phyloP scores from a whole-genome alignment of 2,888 invertebrate species.

The Norana najaformis region DNA sequence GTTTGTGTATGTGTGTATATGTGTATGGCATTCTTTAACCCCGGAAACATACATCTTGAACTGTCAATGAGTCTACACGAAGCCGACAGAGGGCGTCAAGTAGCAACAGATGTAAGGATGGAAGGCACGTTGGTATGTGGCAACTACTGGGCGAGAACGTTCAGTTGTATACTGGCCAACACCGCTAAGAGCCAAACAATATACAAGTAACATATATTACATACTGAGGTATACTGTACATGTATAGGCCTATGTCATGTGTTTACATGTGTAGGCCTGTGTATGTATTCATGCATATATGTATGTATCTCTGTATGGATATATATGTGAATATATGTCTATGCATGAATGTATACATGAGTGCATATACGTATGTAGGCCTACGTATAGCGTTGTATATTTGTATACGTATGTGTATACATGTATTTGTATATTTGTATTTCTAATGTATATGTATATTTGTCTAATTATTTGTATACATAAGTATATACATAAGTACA shows the following conservation, averaged over 20 bases:
- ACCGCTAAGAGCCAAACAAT: constrained; percentile 13
- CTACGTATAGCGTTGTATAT: neutral
- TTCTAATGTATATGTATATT: neutral
- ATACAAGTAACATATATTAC: neutral
- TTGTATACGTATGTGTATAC: neutral
- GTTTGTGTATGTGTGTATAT: neutral
- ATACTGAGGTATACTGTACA: no score
- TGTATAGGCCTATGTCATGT: neutral
- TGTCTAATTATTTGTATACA: no score
- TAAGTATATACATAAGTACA: no score
- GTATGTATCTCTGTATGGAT: no score
- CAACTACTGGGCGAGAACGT: neutral
- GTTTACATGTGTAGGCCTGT: neutral
- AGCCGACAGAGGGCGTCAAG: constrained; percentile 9
- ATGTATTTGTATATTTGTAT: no score
- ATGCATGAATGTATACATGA: neutral
- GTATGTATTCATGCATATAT: neutral
- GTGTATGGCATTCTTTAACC: constrained; percentile 16
- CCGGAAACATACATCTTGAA: constrained; percentile 2
- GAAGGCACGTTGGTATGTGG: constrained; percentile 1
- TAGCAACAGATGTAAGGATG: neutral
- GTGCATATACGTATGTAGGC: no score
- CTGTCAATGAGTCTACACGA: neutral
- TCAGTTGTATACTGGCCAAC: neutral
- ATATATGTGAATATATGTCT: neutral